Percentiles rank a stretch among this genome's conserved stretches.
Conservation (phyloP, 1,140 invertebrate genomes). For the Aphis craccivora region DNA sequence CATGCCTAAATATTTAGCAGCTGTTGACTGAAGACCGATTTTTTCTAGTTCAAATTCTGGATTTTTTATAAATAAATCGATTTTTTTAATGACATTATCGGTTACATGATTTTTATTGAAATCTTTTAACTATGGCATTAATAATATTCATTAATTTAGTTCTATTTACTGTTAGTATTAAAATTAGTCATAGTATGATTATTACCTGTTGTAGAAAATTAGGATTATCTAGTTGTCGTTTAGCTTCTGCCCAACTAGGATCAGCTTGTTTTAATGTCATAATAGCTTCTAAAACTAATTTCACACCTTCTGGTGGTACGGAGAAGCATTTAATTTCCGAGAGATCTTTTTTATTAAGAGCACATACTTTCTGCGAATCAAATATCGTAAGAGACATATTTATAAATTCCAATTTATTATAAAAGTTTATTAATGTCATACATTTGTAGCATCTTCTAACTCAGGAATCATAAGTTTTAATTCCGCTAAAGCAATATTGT, state of each 20-base stretch:
- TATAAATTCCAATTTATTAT: not conserved
- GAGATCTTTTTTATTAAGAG: slow-evolving; percentile 87
- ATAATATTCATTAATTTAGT: not conserved
- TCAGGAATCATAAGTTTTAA: slow-evolving; percentile 84
- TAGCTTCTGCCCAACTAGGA: slow-evolving; percentile 84
- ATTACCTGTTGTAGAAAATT: slow-evolving; percentile 73
- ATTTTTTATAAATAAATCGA: slow-evolving; percentile 75
- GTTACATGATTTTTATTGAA: not conserved
- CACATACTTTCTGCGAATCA: slow-evolving; percentile 72
- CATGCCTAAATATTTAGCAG: slow-evolving; percentile 85
- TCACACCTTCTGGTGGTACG: slow-evolving; percentile 81
- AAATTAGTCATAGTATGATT: not conserved
- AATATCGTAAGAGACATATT: not conserved
- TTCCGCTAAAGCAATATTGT: slow-evolving; percentile 81
- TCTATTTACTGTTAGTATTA: not conserved
- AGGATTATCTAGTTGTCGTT: slow-evolving; percentile 80
- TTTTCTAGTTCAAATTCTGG: slow-evolving; percentile 86
- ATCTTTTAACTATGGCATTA: not conserved
- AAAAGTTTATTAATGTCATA: slow-evolving; percentile 61
- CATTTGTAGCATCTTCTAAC: slow-evolving; percentile 80
- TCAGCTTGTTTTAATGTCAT: slow-evolving; percentile 83
- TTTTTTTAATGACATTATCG: slow-evolving; percentile 27
- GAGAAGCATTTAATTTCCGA: slow-evolving; percentile 87
- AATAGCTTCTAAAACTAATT: slow-evolving; percentile 89
- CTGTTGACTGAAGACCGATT: slow-evolving; percentile 77